Conservation (phyloP, 2,113 vertebrate species). For the Galbula dea region DNA sequence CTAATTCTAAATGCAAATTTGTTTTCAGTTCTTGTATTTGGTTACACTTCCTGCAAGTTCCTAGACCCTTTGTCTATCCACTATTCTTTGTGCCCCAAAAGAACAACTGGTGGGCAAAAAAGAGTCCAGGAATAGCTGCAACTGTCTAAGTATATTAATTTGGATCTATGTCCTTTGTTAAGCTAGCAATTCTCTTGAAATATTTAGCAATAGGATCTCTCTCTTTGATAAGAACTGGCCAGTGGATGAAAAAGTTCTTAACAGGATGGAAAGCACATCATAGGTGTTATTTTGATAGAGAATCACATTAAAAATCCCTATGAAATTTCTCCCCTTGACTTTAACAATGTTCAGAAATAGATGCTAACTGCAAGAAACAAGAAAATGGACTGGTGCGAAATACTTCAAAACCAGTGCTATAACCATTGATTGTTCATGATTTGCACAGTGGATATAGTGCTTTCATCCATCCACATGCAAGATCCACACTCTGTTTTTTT, state of each 20-base stretch:
- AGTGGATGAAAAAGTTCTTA: not conserved
- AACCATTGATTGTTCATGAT: not conserved
- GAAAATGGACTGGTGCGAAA: not conserved
- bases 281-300: not conserved
- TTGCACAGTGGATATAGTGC: not conserved
- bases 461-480: not conserved
- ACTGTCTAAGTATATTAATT: not conserved
- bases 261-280: not conserved
- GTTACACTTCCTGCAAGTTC: not conserved
- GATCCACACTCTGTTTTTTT: not conserved
- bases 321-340: not conserved
- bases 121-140: not conserved
- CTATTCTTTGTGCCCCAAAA: not conserved
- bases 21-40: not conserved
- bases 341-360: not conserved
- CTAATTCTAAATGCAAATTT: not conserved
- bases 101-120: not conserved
- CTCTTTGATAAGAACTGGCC: not conserved
- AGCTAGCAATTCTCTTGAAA: not conserved
- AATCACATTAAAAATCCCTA: not conserved
- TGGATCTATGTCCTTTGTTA: not conserved
- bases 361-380: not conserved
- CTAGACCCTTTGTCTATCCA: not conserved
- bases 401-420: not conserved
- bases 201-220: not conserved